These are phyloP conservation scores for Myotis daubentonii DNA, from an alignment of 2,797 vertebrate species.

Conservation along the genomic window DNA sequence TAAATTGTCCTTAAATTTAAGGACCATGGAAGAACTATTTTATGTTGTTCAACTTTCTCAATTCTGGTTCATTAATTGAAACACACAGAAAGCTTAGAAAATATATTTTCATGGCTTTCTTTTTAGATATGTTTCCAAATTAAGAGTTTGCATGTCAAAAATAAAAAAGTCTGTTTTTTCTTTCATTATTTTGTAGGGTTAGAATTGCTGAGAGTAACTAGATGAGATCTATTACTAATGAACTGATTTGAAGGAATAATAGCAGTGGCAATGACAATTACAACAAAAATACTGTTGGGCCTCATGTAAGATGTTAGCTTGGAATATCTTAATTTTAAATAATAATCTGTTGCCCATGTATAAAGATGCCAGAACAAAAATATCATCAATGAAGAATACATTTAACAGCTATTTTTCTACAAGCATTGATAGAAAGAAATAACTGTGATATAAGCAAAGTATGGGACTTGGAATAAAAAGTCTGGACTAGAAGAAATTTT, in stretches of 20 bases:
- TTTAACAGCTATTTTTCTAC: not conserved
- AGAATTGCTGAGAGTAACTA: not conserved
- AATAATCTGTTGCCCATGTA: not conserved
- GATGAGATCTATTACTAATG: not conserved
- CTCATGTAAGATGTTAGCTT: not conserved
- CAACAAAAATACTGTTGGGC: not conserved
- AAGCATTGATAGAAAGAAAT: not conserved
- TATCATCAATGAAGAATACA: not conserved
- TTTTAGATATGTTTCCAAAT: not conserved
- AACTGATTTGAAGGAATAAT: not conserved
- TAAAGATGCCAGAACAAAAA: not conserved
- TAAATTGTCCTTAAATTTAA: constrained; percentile 27
- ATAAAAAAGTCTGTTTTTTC: not conserved
- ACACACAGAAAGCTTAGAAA: not conserved
- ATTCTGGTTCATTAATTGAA: not conserved
- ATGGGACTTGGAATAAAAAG: not conserved
- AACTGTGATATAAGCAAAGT: not conserved
- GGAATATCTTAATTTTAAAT: not conserved
- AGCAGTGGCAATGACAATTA: not conserved
- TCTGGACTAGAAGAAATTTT: not conserved
- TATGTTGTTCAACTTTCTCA: not conserved
- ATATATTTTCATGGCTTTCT: constrained; percentile 15
- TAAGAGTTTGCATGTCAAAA: not conserved
- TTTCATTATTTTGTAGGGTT: not conserved
- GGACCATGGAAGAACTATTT: not conserved